These are phyloP conservation scores for Characodon lateralis DNA, from an alignment of 2,797 vertebrate species.

Conservation along the genomic window DNA sequence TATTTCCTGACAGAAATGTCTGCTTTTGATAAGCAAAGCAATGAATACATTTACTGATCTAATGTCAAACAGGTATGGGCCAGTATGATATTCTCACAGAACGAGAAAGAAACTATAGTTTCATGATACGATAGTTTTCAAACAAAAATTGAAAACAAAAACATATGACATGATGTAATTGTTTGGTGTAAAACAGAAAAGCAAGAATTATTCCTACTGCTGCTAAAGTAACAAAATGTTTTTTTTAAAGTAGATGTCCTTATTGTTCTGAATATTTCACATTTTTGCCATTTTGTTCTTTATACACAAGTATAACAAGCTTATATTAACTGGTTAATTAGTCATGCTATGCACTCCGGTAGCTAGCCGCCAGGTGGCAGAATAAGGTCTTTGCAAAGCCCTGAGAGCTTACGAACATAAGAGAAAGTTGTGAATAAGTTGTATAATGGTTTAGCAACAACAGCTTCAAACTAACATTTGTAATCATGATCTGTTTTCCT, in stretches of 20 bases:
- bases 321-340: background rate
- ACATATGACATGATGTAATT: background rate
- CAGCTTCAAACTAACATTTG: background rate
- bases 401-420: background rate
- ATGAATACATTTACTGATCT: conserved; percentile 30
- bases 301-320: background rate
- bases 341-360: background rate
- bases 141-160: background rate
- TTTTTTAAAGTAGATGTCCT: background rate
- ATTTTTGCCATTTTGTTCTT: background rate
- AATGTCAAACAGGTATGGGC: conserved; percentile 9
- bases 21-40: conserved; percentile 34
- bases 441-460: background rate
- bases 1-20: conserved; percentile 23
- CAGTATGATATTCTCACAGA: background rate
- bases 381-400: background rate
- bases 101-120: background rate
- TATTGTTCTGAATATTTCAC: background rate
- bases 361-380: background rate
- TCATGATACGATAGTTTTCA: background rate
- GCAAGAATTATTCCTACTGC: background rate
- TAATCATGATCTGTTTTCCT: conserved; percentile 26
- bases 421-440: background rate
- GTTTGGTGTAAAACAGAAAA: background rate
- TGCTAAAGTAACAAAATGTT: background rate